Percentiles rank a stretch among this genome's conserved stretches.
Evolutionary conservation across 2,888 invertebrate species (phyloP).

Genomic region (Lasioglossum figueresi): DNA sequence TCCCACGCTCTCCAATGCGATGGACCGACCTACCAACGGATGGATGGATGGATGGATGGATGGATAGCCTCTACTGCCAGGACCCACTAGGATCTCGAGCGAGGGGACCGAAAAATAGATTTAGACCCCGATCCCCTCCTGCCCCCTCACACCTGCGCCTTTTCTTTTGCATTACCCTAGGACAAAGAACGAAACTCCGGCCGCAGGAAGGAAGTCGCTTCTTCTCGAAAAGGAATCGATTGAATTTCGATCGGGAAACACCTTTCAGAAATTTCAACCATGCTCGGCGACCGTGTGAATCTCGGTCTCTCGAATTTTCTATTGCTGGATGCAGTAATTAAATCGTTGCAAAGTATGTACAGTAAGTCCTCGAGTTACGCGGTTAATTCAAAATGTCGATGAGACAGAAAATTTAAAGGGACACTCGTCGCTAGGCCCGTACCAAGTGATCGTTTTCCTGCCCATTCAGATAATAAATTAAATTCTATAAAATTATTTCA

Average conservation of each 20-base stretch:
- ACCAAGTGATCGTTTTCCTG: too few species aligned
- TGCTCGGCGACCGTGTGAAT: not conserved
- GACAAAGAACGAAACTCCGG: conserved; percentile 56
- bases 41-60: conserved; percentile 61
- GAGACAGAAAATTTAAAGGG: too few species aligned
- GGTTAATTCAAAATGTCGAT: too few species aligned
- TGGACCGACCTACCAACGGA: conserved; percentile 60
- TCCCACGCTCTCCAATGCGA: conserved; percentile 80
- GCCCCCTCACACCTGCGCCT: conserved; percentile 56
- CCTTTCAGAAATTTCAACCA: not conserved
- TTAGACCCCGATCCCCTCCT: conserved; percentile 31
- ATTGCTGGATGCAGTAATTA: not conserved
- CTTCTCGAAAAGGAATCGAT: conserved; percentile 60
- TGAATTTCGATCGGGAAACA: conserved; percentile 66
- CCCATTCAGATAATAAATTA: too few species aligned
- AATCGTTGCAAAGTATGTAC: not conserved
- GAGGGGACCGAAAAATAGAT: conserved; percentile 70
- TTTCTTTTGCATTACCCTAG: conserved; percentile 65
- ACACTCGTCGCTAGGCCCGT: too few species aligned
- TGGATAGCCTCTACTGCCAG: conserved; percentile 56
- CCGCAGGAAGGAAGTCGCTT: conserved; percentile 60
- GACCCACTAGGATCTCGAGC: conserved; percentile 24
- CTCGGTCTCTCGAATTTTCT: not conserved
- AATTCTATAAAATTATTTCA: too few species aligned
- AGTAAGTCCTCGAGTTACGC: too few species aligned